Evolutionary conservation across 2,888 invertebrate genomes (phyloP).

Genomic region (Euplagia quadripunctaria): DNA sequence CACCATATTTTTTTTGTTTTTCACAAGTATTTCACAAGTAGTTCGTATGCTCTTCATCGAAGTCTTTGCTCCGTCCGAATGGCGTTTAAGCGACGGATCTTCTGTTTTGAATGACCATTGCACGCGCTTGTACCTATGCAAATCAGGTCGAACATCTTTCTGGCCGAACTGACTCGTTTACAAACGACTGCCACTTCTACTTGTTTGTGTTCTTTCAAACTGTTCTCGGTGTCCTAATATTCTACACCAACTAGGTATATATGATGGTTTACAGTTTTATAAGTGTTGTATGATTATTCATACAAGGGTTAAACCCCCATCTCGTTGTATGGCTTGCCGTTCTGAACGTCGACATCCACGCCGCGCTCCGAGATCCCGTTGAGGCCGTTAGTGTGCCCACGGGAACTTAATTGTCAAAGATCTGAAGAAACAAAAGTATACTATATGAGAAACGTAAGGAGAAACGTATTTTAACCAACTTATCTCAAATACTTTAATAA

Average conservation of each 20-base stretch:
- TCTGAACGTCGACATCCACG: conserved; percentile 70
- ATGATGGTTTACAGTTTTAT: conserved; percentile 6
- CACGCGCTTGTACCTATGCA: neutral
- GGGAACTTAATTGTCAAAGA: conserved; percentile 86
- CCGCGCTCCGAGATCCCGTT: conserved; percentile 81
- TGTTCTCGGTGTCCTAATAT: neutral
- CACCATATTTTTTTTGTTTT: conserved; percentile 8
- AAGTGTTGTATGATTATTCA: conserved; percentile 1
- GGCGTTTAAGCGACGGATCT: neutral
- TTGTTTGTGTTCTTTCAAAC: neutral
- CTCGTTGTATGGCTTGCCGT: conserved; percentile 77
- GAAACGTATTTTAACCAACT: neutral
- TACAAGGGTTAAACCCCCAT: conserved; percentile 70
- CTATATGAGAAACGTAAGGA: neutral
- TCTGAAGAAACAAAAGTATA: conserved; percentile 61
- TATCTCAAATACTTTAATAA: neutral
- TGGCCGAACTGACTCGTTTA: neutral
- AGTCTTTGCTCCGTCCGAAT: no score
- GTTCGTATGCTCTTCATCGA: conserved; percentile 1
- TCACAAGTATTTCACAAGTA: conserved; percentile 4
- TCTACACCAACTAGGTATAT: neutral
- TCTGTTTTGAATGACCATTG: neutral
- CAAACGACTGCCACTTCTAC: neutral
- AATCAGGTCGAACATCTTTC: neutral
- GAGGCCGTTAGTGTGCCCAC: conserved; percentile 79